Evolutionary conservation across 2,888 invertebrate genomes (phyloP).

Genomic region (Nomada ferruginata): DNA sequence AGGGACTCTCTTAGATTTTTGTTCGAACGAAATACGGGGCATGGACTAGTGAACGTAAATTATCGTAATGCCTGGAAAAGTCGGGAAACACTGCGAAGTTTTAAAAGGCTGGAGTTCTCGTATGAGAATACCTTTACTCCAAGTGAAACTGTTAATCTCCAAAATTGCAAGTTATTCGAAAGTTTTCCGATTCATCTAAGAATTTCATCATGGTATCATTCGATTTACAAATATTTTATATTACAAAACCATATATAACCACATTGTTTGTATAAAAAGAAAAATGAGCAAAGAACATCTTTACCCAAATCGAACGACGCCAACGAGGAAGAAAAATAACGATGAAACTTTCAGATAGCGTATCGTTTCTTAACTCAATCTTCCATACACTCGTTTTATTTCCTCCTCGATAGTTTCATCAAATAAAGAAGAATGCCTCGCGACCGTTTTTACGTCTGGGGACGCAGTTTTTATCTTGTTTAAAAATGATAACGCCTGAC

Average conservation of each 20-base stretch:
- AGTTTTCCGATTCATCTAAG: too few species aligned
- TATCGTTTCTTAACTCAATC: background rate
- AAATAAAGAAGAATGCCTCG: background rate
- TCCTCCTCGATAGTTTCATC: background rate
- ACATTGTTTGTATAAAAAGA: too few species aligned
- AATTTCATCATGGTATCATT: too few species aligned
- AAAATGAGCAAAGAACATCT: too few species aligned
- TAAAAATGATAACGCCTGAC: constrained; percentile 18
- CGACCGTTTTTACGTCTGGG: background rate
- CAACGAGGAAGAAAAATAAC: background rate
- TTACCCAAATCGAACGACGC: too few species aligned
- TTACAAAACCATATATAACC: too few species aligned
- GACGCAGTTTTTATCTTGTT: constrained; percentile 7
- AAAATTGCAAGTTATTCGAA: background rate
- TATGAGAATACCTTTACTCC: background rate
- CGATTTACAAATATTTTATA: too few species aligned
- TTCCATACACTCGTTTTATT: background rate
- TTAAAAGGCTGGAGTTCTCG: background rate
- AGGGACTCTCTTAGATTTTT: constrained; percentile 21
- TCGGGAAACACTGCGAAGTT: constrained; percentile 3
- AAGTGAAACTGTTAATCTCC: background rate
- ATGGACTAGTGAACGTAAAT: constrained; percentile 12
- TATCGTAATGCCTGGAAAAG: constrained; percentile 11
- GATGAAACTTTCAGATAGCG: background rate
- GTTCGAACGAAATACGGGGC: constrained; percentile 14